These are phyloP conservation scores for Drosophila mettleri DNA, from an alignment of 2,888 invertebrate genomes.

Conservation along the genomic window DNA sequence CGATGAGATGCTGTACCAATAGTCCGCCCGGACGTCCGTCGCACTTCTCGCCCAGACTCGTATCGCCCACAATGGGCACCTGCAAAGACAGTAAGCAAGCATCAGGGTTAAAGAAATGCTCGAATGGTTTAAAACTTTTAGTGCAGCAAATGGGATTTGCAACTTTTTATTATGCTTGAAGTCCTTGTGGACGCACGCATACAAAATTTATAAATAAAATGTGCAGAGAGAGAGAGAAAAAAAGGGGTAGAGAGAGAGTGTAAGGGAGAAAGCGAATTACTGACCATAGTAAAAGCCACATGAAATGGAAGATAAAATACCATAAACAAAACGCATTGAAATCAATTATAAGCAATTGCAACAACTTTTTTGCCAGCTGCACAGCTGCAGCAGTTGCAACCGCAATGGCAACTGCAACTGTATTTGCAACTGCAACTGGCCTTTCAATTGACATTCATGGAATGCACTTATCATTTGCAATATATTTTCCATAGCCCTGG, in stretches of 20 bases:
- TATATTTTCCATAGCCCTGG: constrained; percentile 19
- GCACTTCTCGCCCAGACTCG: constrained; percentile 75
- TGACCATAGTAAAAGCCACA: constrained; percentile 19
- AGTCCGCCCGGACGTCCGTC: constrained; percentile 69
- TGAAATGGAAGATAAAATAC: not conserved
- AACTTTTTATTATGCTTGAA: constrained; percentile 15
- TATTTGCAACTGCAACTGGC: constrained; percentile 20
- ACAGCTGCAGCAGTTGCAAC: constrained; percentile 15
- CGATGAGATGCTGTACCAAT: constrained; percentile 73
- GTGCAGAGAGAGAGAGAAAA: not conserved
- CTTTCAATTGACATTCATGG: constrained; percentile 46
- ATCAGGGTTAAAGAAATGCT: constrained; percentile 13
- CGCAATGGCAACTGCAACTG: constrained; percentile 3
- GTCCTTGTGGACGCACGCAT: constrained; percentile 22
- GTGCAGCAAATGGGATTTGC: constrained; percentile 21
- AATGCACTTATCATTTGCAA: constrained; percentile 20
- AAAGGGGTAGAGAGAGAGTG: not conserved
- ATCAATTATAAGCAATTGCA: constrained; percentile 53
- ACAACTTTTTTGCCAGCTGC: constrained; percentile 42
- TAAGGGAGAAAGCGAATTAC: not conserved
- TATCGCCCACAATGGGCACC: constrained; percentile 80
- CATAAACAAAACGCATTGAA: constrained; percentile 34
- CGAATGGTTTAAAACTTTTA: constrained; percentile 17
- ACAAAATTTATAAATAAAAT: constrained; percentile 37
- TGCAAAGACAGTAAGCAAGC: constrained; percentile 59